Base-by-base conservation (phyloP, 2,113 vertebrate species). In the western clawed frog (Xenopus tropicalis) region DNA sequence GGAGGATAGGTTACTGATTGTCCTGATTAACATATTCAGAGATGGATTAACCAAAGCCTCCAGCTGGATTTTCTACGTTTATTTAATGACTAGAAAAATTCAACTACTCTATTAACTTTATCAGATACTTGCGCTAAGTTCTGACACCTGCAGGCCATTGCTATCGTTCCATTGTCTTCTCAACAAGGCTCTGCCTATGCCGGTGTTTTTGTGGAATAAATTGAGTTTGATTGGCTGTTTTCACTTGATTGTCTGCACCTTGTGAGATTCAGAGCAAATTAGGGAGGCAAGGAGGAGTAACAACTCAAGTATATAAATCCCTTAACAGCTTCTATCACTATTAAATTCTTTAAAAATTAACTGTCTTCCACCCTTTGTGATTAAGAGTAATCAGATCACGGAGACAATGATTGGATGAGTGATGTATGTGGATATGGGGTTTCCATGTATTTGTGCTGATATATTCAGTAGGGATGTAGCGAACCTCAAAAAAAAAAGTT, bases 21-120 rank as follows among this genome's bases (percentile, higher is more conserved):
- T 75, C 46, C 29, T 69, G 73, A 75, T 75, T 75, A 75, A 75
- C 73, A 75, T 75, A 75, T 75, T 75, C 73, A 69, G 66, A 75
- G 66, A 54, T 75, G 73, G 73, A 75, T 75, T 75, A 75, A 69
- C 73, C 58, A 69, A 68, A 75, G 66, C 73, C 73, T 75, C 66
- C 66, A 75, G 73, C 73, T 69, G 73, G 66, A 75, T 69, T 75
- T 67, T 59, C 66, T 56, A 69, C 73, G 54, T 69, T 54, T 75
- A 75, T 75, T 66, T 75, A 75, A 75, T 69, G 73, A 69, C 66
- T 63, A 29, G 58, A 75, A 63, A 75, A 69, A 75, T 63, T 54
- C 73, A 75, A 75, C 57, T 46, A 56, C 73, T 75, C 66, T 75
- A 75, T 75, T 75, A 75, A 75, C 66, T 75, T 75, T 75, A 75